Percentiles rank a stretch among this genome's conserved stretches.
Conservation (phyloP, 2,888 invertebrate species). For the Drepanosiphum platanoidis region DNA sequence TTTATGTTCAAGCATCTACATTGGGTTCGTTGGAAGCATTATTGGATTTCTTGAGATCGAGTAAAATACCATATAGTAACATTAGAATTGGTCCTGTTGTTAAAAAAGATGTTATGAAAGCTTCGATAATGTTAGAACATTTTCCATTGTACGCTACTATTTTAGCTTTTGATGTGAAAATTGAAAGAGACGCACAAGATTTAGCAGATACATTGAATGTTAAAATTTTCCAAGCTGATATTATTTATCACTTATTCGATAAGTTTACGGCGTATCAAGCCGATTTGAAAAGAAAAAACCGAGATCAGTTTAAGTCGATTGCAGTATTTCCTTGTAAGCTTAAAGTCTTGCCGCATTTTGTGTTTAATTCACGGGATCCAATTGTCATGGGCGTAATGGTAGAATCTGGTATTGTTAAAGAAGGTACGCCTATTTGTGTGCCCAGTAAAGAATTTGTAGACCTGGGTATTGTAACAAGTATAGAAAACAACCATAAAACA, state of each 20-base stretch:
- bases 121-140: conserved; percentile 99
- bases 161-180: conserved; percentile 98
- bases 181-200: conserved; percentile 98
- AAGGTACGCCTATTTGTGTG: conserved; percentile 97
- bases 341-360: conserved; percentile 77
- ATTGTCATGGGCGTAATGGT: conserved; percentile 96
- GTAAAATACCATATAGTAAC: conserved; percentile 95
- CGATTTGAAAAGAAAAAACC: conserved; percentile 87
- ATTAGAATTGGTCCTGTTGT: conserved; percentile 99
- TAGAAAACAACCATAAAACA: conserved; percentile 94
- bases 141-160: conserved; percentile 97
- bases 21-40: conserved; percentile 97
- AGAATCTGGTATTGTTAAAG: conserved; percentile 93
- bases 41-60: conserved; percentile 88
- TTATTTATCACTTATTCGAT: conserved; percentile 99
- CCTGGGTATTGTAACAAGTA: conserved; percentile 92
- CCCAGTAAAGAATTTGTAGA: conserved; percentile 96
- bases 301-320: conserved; percentile 94
- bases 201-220: conserved; percentile 93
- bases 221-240: conserved; percentile 97
- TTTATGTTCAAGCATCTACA: conserved; percentile 99
- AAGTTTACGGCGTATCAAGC: conserved; percentile 93
- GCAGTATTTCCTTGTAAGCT: conserved; percentile 99
- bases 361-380: conserved; percentile 98
- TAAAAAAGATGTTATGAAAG: conserved; percentile 99